Conservation (phyloP, 1,140 invertebrate species). For the Hyposmocoma kahamanoa region DNA sequence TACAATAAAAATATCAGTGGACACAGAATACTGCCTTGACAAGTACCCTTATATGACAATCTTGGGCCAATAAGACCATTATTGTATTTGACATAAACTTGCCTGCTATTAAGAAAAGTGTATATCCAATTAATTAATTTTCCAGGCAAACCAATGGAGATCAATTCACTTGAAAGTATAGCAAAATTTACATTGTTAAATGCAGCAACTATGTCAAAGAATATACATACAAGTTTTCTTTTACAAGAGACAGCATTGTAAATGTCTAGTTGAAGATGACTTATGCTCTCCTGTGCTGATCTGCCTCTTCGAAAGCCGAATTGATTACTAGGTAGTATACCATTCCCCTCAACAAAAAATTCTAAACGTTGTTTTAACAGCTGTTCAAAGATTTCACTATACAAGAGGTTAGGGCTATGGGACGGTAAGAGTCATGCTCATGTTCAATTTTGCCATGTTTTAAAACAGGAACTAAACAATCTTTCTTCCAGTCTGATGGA, state of each 20-base stretch:
- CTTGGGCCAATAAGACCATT: constrained; percentile 3
- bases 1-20: constrained; percentile 24
- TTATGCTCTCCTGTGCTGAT: constrained; percentile 8
- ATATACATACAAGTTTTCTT: not conserved
- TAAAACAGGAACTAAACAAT: constrained; percentile 8
- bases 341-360: constrained; percentile 17
- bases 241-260: not conserved
- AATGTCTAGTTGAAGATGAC: constrained; percentile 5
- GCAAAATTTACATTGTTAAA: constrained; percentile 6
- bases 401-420: constrained; percentile 17
- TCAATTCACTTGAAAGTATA: not conserved
- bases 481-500: constrained; percentile 8
- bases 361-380: constrained; percentile 17
- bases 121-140: not conserved
- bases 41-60: constrained; percentile 13
- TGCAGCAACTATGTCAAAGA: constrained; percentile 9
- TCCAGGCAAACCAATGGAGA: not conserved
- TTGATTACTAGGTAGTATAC: constrained; percentile 17
- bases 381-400: constrained; percentile 22
- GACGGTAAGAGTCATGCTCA: constrained; percentile 10
- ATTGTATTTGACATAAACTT: constrained; percentile 9
- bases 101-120: constrained; percentile 1
- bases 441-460: constrained; percentile 5
- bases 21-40: constrained; percentile 19
- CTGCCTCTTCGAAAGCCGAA: constrained; percentile 16